Percentiles rank a stretch among this genome's conserved stretches.
Conservation (phyloP, 2,888 invertebrate species). For the Metellina segmentata region DNA sequence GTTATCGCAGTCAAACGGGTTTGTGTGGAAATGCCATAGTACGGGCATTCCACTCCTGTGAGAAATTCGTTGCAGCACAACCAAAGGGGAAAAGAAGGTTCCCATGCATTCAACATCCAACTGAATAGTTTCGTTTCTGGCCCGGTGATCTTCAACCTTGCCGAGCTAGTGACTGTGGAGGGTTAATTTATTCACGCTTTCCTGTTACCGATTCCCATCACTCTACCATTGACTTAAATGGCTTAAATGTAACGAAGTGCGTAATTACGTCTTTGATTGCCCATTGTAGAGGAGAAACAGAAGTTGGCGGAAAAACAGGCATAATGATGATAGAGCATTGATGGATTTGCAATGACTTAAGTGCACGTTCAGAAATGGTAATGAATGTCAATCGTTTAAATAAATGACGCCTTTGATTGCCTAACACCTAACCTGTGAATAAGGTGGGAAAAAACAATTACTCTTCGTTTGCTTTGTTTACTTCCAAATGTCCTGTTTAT, state of each 20-base stretch:
- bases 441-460: too few relatives aligned
- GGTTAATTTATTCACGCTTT: slow-evolving; percentile 37
- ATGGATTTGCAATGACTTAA: not conserved
- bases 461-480: too few relatives aligned
- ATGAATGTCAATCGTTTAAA: not conserved
- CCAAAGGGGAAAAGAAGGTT: slow-evolving; percentile 34
- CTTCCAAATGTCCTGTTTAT: too few relatives aligned
- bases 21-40: slow-evolving; percentile 35
- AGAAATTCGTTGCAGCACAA: not conserved
- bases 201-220: slow-evolving; percentile 8
- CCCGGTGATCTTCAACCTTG: slow-evolving; percentile 43
- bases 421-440: not conserved
- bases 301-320: not conserved
- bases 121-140: slow-evolving; percentile 12
- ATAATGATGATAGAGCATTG: not conserved
- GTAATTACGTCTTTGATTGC: not conserved
- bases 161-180: not conserved
- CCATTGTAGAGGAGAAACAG: not conserved
- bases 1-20: slow-evolving; percentile 46
- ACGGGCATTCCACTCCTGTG: slow-evolving; percentile 39
- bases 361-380: not conserved
- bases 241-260: not conserved
- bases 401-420: not conserved
- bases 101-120: not conserved
- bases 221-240: not conserved